Base-by-base conservation (phyloP, 1,140 invertebrate genomes). In the Zaprionus africanus region DNA sequence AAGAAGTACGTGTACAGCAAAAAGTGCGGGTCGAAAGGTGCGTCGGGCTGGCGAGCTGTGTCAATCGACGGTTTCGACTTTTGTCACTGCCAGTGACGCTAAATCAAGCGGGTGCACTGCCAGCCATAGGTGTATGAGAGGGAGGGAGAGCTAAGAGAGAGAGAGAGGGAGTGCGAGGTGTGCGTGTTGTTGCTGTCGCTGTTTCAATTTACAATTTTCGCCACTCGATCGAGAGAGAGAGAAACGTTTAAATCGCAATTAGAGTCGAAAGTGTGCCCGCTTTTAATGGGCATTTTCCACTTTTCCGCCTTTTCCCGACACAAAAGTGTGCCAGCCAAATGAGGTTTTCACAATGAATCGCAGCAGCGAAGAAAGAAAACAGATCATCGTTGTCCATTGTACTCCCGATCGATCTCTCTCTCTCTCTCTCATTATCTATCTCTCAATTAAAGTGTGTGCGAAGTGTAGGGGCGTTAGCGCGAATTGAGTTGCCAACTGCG, bases 1-100 rank as follows among this genome's bases (percentile, higher is more conserved):
- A 11, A 22, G 17, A 17, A 5, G 22, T 22, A 31, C 28, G n/a
- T n/a, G n/a, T n/a, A 31, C 26, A 31, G 12, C 46, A 64, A 67
- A 72, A 70, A 67, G 75, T 87, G 84, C 84, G 84, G 84, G 84
- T 84, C 81, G 85, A 87, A 87, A 87, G 84, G 84, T 87, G 83
- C 81, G 67, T 78, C 53, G 26, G 60, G 12, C 51, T 22, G 60
- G 12, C 36, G 54, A n/a, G 19, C 31, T 43, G 54, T 71, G 56
- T 79, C 64, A 67, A 74, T 76, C 60, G 67, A 61, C 38, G 28
- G 54, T 59, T 36, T 61, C 69, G 58, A 87, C 77, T 88, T 83
- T 87, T 88, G 78, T 83, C 83, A 88, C 63, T 83, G 64, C 54
- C 41, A 64, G 26, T 22, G 22, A 22, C 34, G 24, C 54, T 41